These are phyloP conservation scores for Endomychus coccineus DNA, from an alignment of 2,888 invertebrate species.

Conservation along the genomic window DNA sequence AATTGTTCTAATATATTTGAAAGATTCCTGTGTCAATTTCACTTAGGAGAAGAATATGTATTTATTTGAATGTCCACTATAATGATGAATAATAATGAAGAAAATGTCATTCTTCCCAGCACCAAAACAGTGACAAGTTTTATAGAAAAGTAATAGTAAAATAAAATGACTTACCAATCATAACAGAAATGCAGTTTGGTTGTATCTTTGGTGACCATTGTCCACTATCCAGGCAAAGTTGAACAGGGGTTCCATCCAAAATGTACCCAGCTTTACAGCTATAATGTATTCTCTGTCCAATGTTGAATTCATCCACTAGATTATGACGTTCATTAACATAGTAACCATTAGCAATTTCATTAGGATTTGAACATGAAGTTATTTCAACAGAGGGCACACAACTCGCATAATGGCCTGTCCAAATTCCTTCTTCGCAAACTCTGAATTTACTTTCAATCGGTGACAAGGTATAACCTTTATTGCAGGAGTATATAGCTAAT, in stretches of 20 bases:
- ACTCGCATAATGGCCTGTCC: conserved; percentile 38
- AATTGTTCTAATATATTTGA: no score
- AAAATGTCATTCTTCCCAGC: no score
- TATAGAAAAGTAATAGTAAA: no score
- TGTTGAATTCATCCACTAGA: conserved; percentile 20
- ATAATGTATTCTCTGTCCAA: conserved; percentile 37
- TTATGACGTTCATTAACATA: conserved; percentile 27
- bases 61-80: conserved; percentile 5
- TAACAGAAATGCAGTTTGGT: conserved; percentile 32
- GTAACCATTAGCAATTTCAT: conserved; percentile 37
- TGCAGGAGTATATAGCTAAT: conserved; percentile 36
- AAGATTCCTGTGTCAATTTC: no score
- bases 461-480: conserved; percentile 32
- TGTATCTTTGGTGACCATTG: conserved; percentile 39
- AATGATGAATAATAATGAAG: no score
- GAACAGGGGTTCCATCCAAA: conserved; percentile 33
- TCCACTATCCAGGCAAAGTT: conserved; percentile 38
- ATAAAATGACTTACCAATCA: no score
- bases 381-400: conserved; percentile 28
- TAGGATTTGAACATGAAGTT: conserved; percentile 32
- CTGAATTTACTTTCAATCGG: conserved; percentile 36
- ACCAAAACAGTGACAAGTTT: no score
- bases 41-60: not conserved
- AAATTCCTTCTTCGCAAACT: conserved; percentile 41
- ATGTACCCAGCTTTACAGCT: conserved; percentile 37